These are phyloP conservation scores for Intellagama lesueurii DNA, from an alignment of 2,797 vertebrate genomes.

Conservation along the genomic window DNA sequence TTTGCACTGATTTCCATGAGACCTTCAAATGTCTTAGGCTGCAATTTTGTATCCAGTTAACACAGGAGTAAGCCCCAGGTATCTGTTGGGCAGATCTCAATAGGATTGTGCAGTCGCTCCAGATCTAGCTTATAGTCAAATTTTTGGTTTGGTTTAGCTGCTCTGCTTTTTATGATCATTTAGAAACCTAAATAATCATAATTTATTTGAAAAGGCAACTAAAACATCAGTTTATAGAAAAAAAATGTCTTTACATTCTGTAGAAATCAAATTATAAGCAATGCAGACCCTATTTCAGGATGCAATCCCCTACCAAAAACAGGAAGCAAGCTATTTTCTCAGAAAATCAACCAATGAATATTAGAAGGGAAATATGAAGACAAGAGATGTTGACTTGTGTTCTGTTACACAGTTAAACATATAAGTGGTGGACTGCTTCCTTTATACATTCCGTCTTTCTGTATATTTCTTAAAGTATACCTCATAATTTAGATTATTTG, in stretches of 20 bases:
- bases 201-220: background rate
- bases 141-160: constrained; percentile 11
- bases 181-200: background rate
- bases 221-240: background rate
- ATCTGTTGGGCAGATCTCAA: too few relatives aligned
- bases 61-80: too few relatives aligned
- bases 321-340: too few relatives aligned
- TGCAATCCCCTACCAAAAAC: background rate
- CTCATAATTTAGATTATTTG: background rate
- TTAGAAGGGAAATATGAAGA: background rate
- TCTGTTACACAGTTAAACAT: background rate
- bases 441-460: background rate
- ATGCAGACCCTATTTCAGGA: background rate
- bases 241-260: too few relatives aligned
- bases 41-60: too few relatives aligned
- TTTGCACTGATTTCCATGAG: background rate
- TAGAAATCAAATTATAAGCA: background rate
- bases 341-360: background rate
- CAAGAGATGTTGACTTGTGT: background rate
- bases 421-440: background rate
- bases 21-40: background rate
- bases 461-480: too few relatives aligned
- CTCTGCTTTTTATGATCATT: constrained; percentile 29
- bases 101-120: too few relatives aligned
- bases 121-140: background rate